Conservation (phyloP, 2,113 vertebrate genomes). For the Podarcis cretensis region DNA sequence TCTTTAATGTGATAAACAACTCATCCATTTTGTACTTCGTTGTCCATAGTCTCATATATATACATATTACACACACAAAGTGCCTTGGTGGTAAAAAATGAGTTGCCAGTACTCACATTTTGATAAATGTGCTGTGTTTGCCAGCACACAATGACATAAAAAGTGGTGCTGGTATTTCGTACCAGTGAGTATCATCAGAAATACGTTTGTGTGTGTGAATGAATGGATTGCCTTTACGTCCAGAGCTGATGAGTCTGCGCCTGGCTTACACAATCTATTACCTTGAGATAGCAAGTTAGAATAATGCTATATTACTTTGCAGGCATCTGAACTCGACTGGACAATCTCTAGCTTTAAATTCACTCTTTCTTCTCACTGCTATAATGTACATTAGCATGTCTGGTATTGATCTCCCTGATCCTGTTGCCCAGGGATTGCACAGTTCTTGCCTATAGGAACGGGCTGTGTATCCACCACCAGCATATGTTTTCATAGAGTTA, state of each 20-base stretch:
- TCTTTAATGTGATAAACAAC: not conserved
- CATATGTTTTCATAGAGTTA: not conserved
- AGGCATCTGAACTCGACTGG: not conserved
- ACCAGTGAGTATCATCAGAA: no score
- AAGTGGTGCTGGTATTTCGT: no score
- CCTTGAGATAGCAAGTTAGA: not conserved
- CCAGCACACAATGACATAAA: no score
- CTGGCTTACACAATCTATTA: not conserved
- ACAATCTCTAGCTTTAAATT: not conserved
- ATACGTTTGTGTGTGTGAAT: no score
- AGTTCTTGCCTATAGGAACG: not conserved
- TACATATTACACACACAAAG: no score
- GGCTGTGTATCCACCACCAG: not conserved
- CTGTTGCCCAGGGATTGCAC: not conserved
- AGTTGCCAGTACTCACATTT: no score
- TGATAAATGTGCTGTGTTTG: no score
- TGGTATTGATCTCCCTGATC: not conserved
- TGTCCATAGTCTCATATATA: not conserved
- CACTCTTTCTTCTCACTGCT: not conserved
- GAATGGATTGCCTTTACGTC: no score
- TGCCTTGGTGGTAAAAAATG: no score
- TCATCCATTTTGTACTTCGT: not conserved
- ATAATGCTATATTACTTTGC: not conserved
- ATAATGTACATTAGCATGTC: not conserved
- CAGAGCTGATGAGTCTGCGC: not conserved